Evolutionary conservation across 2,797 vertebrate genomes (phyloP).

Genomic region (Sarcophilus harrisii): DNA sequence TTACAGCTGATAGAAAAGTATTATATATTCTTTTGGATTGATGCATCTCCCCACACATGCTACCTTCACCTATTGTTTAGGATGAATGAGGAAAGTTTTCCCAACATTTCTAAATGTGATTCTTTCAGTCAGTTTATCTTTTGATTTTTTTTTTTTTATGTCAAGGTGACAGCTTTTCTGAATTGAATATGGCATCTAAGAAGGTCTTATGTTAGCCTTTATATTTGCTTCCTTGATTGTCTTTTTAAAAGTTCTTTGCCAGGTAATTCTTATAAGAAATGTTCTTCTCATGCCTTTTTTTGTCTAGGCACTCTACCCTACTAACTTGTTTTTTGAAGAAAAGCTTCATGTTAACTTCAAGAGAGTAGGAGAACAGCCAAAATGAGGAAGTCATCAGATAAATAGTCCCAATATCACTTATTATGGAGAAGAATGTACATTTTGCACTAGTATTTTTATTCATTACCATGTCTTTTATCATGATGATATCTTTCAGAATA

Average conservation of each 20-base stretch:
- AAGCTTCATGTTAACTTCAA: neutral
- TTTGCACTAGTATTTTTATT: slow-evolving; percentile 29
- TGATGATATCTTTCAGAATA: neutral
- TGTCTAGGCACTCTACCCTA: neutral
- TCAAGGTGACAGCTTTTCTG: neutral
- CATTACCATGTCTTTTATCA: slow-evolving; percentile 2
- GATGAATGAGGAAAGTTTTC: neutral
- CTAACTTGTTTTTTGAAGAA: neutral
- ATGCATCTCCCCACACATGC: neutral
- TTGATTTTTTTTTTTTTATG: neutral
- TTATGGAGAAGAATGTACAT: slow-evolving; percentile 33
- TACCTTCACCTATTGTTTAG: neutral
- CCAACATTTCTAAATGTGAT: neutral
- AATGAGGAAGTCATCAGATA: neutral
- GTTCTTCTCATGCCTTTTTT: neutral
- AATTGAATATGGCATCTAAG: neutral
- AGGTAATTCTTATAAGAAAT: neutral
- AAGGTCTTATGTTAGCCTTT: neutral
- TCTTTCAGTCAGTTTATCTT: neutral
- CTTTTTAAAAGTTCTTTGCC: neutral
- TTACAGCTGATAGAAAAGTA: neutral
- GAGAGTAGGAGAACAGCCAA: neutral
- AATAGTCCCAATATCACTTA: neutral
- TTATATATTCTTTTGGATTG: neutral
- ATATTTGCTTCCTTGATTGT: neutral